Evolutionary conservation across 2,888 invertebrate species (phyloP).

Genomic region (Graphium colonna): DNA sequence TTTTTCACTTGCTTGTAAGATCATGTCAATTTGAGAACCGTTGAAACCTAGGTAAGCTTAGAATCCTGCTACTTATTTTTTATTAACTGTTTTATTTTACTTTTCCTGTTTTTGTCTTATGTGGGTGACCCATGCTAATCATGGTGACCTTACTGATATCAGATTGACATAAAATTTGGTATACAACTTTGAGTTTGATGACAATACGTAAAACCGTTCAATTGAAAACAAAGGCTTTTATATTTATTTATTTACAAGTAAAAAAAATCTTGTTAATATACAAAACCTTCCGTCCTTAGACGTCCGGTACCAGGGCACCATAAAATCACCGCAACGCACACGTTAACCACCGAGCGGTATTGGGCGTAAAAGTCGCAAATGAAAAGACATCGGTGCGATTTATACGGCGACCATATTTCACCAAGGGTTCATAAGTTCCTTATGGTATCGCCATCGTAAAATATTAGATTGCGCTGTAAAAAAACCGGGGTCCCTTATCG

Average conservation of each 20-base stretch:
- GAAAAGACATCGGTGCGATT: conserved; percentile 3
- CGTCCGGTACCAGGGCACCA: neutral
- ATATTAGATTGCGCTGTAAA: conserved; percentile 37
- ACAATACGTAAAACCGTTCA: no score
- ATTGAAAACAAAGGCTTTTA: neutral
- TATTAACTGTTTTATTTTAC: no score
- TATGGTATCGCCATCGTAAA: conserved; percentile 34
- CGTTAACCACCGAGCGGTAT: neutral
- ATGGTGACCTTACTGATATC: no score
- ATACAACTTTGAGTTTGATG: no score
- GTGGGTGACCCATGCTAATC: no score
- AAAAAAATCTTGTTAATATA: neutral
- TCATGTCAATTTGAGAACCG: no score
- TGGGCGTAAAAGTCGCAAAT: neutral
- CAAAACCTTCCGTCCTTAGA: neutral
- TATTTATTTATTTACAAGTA: neutral
- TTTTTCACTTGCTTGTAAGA: no score
- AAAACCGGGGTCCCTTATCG: conserved; percentile 26
- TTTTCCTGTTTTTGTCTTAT: no score
- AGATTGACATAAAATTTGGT: no score
- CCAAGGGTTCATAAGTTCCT: conserved; percentile 22
- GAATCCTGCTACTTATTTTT: no score
- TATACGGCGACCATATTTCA: conserved; percentile 16
- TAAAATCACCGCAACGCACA: neutral
- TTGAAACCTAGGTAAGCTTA: no score